Percentiles rank a stretch among this genome's conserved stretches.
phyloP scores from a whole-genome alignment of 2,797 vertebrate genomes.

The Eutrigla gurnardus region DNA sequence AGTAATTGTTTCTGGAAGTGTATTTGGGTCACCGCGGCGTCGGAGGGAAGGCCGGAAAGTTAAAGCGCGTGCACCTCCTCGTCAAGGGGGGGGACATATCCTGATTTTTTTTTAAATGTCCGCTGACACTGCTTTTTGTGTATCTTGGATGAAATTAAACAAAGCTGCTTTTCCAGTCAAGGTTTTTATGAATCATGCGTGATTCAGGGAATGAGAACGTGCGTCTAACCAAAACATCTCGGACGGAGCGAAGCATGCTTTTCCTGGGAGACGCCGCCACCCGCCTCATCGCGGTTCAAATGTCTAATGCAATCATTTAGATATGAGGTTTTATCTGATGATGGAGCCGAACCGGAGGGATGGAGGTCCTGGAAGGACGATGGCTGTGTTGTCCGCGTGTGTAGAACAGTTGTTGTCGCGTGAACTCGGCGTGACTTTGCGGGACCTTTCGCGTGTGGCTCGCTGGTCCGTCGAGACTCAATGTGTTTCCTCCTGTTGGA shows the following conservation, averaged over 20 bases:
- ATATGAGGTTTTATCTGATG: slow-evolving; percentile 47
- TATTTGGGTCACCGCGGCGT: slow-evolving; percentile 68
- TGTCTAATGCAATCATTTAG: slow-evolving; percentile 26
- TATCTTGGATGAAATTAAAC: slow-evolving; percentile 58
- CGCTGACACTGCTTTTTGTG: slow-evolving; percentile 63
- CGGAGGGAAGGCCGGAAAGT: slow-evolving; percentile 52
- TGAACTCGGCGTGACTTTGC: slow-evolving; percentile 80
- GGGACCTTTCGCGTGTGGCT: slow-evolving; percentile 71
- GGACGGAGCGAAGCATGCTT: slow-evolving; percentile 26
- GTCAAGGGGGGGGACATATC: slow-evolving; percentile 35
- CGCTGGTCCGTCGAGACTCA: slow-evolving; percentile 59
- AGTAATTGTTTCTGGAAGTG: slow-evolving; percentile 62
- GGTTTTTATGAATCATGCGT: slow-evolving; percentile 43
- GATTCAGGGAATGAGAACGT: slow-evolving; percentile 22
- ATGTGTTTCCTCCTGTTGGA: slow-evolving; percentile 88
- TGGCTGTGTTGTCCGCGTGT: slow-evolving; percentile 33
- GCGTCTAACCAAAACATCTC: slow-evolving; percentile 27
- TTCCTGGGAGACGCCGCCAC: slow-evolving; percentile 11
- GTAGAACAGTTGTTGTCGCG: slow-evolving; percentile 20
- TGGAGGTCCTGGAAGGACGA: not conserved
- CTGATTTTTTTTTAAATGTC: slow-evolving; percentile 41
- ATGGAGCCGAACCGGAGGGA: slow-evolving; percentile 14
- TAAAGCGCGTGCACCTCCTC: slow-evolving; percentile 38
- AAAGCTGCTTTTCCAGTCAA: slow-evolving; percentile 40
- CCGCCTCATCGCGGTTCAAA: slow-evolving; percentile 27